phyloP scores from a whole-genome alignment of 2,113 vertebrate species.

The Rousettus leschenaultii region DNA sequence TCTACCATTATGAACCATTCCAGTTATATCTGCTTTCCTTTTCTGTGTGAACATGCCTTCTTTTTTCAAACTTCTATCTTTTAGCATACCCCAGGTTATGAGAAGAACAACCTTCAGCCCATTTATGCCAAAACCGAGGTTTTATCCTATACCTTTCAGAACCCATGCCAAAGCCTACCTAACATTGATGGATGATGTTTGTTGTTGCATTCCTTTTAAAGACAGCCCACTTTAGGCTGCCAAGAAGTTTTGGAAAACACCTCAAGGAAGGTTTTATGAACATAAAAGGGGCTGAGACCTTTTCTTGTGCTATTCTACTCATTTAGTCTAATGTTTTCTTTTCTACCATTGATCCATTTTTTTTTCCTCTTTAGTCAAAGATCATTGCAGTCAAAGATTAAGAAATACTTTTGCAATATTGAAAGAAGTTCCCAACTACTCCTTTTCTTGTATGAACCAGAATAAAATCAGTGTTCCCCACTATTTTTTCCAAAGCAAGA shows the following conservation, averaged over 20 bases:
- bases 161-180: background rate
- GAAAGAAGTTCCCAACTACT: background rate
- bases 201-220: background rate
- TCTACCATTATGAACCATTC: background rate
- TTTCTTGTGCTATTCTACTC: background rate
- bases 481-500: background rate
- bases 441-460: background rate
- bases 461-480: background rate
- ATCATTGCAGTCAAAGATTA: background rate
- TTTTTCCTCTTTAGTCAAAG: background rate
- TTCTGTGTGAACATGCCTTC: background rate
- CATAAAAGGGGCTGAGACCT: background rate
- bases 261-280: background rate
- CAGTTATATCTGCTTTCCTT: background rate
- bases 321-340: background rate
- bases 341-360: background rate
- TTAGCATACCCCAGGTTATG: background rate
- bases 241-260: slow-evolving; percentile 22
- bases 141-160: background rate
- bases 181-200: background rate
- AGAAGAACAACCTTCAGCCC: background rate
- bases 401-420: background rate
- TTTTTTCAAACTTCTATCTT: background rate
- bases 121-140: background rate
- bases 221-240: background rate